phyloP scores from a whole-genome alignment of 2,888 invertebrate species.

The Furcula furcula region DNA sequence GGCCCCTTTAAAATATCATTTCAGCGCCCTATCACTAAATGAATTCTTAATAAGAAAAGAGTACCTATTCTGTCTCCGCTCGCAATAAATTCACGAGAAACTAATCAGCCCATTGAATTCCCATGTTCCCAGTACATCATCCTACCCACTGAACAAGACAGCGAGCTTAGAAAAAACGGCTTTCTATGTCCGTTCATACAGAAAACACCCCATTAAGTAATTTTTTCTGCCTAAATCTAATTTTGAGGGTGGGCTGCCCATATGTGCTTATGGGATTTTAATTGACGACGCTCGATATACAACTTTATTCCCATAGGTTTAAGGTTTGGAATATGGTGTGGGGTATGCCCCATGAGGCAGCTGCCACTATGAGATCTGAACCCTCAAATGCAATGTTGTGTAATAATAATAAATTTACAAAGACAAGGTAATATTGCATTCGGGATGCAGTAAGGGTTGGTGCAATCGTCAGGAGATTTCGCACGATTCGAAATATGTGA shows the following conservation, averaged over 20 bases:
- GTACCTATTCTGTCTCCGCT: constrained; percentile 1
- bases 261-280: constrained; percentile 68
- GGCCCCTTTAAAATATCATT: too few species aligned
- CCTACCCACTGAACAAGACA: constrained; percentile 35
- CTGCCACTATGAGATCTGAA: constrained; percentile 65
- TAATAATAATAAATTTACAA: constrained; percentile 77
- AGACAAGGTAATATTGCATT: constrained; percentile 66
- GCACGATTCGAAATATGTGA: constrained; percentile 11
- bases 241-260: constrained; percentile 72
- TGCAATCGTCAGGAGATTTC: constrained; percentile 59
- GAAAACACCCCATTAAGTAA: constrained; percentile 79
- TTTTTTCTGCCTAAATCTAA: constrained; percentile 75
- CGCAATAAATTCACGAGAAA: constrained; percentile 15
- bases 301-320: constrained; percentile 18
- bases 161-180: constrained; percentile 46
- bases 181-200: constrained; percentile 61
- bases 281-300: constrained; percentile 20
- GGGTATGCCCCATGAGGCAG: constrained; percentile 36
- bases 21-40: too few species aligned
- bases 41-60: not conserved
- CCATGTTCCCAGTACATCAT: constrained; percentile 36
- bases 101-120: constrained; percentile 25
- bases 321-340: constrained; percentile 29
- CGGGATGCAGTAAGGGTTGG: constrained; percentile 55
- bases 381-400: constrained; percentile 69